Evolutionary conservation across 2,797 vertebrate genomes (phyloP).

Genomic region (Leucoraja ocellata): DNA sequence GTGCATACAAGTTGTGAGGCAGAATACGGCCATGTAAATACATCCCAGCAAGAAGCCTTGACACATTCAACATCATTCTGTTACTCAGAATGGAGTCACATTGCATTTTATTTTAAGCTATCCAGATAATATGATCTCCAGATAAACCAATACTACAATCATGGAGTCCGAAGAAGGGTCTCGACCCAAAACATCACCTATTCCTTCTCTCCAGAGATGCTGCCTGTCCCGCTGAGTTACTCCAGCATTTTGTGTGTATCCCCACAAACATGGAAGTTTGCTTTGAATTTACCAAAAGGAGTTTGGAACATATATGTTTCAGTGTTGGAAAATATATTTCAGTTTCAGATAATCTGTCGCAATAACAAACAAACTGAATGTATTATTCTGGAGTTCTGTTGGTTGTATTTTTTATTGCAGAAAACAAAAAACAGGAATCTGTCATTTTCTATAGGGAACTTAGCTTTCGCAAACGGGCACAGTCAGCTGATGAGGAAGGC

Average conservation of each 20-base stretch:
- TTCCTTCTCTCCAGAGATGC: too few species aligned
- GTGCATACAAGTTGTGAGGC: background rate
- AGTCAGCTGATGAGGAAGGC: conserved; percentile 68
- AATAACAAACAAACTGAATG: conserved; percentile 4
- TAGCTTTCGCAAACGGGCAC: conserved; percentile 62
- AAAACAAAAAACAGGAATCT: conserved; percentile 40
- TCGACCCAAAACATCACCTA: too few species aligned
- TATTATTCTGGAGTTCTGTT: conserved; percentile 18
- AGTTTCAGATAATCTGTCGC: background rate
- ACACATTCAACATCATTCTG: background rate
- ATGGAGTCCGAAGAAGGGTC: too few species aligned
- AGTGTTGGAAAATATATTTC: background rate
- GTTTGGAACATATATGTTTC: background rate
- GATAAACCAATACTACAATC: background rate
- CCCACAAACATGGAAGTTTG: background rate
- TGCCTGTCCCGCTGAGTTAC: too few species aligned
- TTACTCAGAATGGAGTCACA: background rate
- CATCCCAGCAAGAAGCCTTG: background rate
- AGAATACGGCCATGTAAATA: background rate
- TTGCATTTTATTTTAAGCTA: background rate
- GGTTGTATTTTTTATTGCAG: conserved; percentile 12
- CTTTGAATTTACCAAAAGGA: conserved; percentile 2
- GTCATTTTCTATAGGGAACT: conserved; percentile 59
- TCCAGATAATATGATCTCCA: background rate
- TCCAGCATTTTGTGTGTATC: too few species aligned